These are phyloP conservation scores for Aurelia coerulea DNA, from an alignment of 30 jellyfish, hydroid and myxozoan genomes.

Conservation along the genomic window DNA sequence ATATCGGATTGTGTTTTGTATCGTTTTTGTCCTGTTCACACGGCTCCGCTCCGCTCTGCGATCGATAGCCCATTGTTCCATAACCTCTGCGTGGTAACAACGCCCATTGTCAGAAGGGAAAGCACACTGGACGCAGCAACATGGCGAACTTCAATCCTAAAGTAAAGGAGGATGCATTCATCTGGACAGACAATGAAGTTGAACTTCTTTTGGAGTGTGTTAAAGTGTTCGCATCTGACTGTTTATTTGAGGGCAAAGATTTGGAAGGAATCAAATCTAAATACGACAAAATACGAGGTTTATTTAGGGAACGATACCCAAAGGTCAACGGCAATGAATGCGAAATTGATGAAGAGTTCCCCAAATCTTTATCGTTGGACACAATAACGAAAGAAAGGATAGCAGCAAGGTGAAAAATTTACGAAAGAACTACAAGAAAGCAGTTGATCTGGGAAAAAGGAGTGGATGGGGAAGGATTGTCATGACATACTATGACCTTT, in stretches of 20 bases:
- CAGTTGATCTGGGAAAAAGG: slow-evolving; percentile 34
- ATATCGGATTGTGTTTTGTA: too few relatives aligned
- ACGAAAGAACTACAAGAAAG: slow-evolving; percentile 12
- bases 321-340: background rate
- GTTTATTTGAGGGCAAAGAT: slow-evolving; percentile 24
- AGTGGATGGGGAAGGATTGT: slow-evolving; percentile 31
- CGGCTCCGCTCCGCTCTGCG: too few relatives aligned
- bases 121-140: too few relatives aligned
- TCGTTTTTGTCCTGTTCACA: too few relatives aligned
- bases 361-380: slow-evolving; percentile 18
- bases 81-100: too few relatives aligned
- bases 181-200: slow-evolving; percentile 13
- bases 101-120: too few relatives aligned
- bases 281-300: slow-evolving; percentile 10
- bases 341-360: background rate
- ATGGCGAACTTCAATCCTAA: too few relatives aligned
- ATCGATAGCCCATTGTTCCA: too few relatives aligned
- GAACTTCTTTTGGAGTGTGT: background rate
- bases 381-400: background rate
- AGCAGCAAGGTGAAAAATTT: slow-evolving; percentile 14
- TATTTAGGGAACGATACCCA: background rate
- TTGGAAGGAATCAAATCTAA: slow-evolving; percentile 18
- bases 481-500: slow-evolving; percentile 44
- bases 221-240: slow-evolving; percentile 12
- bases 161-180: background rate